Conservation (phyloP, 2,888 invertebrate species). For the Stratiomys singularior region DNA sequence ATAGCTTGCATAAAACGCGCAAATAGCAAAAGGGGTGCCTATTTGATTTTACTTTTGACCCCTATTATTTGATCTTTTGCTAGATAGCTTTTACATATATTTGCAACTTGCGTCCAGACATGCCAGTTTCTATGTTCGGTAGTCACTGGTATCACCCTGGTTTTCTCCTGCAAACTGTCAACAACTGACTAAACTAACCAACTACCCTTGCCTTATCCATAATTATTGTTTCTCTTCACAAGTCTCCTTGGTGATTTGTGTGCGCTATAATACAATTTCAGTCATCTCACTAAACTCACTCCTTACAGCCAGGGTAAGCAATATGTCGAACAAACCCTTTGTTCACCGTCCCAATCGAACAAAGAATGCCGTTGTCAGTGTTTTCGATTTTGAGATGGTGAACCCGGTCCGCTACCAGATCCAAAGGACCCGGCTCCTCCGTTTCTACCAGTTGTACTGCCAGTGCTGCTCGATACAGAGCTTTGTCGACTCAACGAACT, state of each 20-base stretch:
- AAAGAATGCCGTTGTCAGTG: slow-evolving; percentile 66
- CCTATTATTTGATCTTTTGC: too few relatives aligned
- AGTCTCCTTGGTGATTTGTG: neutral
- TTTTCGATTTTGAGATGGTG: slow-evolving; percentile 58
- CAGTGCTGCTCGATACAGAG: slow-evolving; percentile 47
- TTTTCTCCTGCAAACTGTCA: too few relatives aligned
- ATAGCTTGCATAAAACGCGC: too few relatives aligned
- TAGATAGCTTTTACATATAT: too few relatives aligned
- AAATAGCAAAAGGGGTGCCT: too few relatives aligned
- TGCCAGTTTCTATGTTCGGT: too few relatives aligned
- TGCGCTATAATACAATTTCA: slow-evolving; percentile 1
- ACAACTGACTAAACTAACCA: neutral
- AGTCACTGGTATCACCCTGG: too few relatives aligned
- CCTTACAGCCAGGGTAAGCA: slow-evolving; percentile 62
- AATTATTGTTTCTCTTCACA: slow-evolving; percentile 25
- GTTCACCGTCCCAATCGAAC: slow-evolving; percentile 58
- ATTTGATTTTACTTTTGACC: too few relatives aligned
- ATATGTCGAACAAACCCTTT: slow-evolving; percentile 60
- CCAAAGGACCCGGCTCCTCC: slow-evolving; percentile 40
- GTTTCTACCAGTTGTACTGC: slow-evolving; percentile 19
- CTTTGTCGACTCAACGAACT: slow-evolving; percentile 54
- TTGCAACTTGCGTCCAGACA: too few relatives aligned
- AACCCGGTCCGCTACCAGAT: slow-evolving; percentile 52
- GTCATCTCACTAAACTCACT: neutral
- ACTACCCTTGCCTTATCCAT: slow-evolving; percentile 2